Evolutionary conservation across 2,797 vertebrate genomes (phyloP).

Genomic region (Arctocebus calabarensis): DNA sequence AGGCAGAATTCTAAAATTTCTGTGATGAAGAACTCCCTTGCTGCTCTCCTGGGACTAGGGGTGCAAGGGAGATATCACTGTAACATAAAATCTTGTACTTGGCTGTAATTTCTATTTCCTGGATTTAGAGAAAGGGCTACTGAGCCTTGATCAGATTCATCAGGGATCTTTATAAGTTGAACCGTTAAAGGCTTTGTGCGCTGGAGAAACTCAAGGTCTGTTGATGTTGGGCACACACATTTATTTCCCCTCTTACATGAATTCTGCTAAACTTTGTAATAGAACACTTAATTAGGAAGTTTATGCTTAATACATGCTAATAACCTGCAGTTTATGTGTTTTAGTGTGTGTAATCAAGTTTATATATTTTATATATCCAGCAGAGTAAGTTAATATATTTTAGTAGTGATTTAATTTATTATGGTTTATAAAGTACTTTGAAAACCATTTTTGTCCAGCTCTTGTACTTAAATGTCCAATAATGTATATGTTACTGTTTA

Average conservation of each 20-base stretch:
- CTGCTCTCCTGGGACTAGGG: neutral
- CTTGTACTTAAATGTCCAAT: slow-evolving; percentile 64
- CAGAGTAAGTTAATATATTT: slow-evolving; percentile 70
- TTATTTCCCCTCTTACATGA: slow-evolving; percentile 19
- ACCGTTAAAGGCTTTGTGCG: neutral
- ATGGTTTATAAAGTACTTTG: slow-evolving; percentile 69
- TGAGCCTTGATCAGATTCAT: neutral
- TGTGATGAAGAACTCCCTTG: neutral
- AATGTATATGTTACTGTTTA: slow-evolving; percentile 29
- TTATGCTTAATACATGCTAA: slow-evolving; percentile 67
- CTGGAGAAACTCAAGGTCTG: neutral
- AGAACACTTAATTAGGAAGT: slow-evolving; percentile 56
- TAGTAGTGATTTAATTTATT: slow-evolving; percentile 71
- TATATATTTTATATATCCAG: slow-evolving; percentile 68
- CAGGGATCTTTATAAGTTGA: neutral
- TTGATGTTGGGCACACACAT: neutral
- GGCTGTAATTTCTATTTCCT: neutral
- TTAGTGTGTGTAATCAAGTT: slow-evolving; percentile 61
- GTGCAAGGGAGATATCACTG: neutral
- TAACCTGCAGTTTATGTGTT: slow-evolving; percentile 63
- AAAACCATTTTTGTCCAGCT: slow-evolving; percentile 64
- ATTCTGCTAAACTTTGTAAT: slow-evolving; percentile 51
- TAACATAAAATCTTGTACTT: neutral
- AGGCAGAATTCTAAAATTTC: neutral
- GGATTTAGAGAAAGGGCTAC: neutral